Percentiles rank a stretch among this genome's conserved stretches.
Conservation (phyloP, 2,113 vertebrate species). For the Oceanites oceanicus region DNA sequence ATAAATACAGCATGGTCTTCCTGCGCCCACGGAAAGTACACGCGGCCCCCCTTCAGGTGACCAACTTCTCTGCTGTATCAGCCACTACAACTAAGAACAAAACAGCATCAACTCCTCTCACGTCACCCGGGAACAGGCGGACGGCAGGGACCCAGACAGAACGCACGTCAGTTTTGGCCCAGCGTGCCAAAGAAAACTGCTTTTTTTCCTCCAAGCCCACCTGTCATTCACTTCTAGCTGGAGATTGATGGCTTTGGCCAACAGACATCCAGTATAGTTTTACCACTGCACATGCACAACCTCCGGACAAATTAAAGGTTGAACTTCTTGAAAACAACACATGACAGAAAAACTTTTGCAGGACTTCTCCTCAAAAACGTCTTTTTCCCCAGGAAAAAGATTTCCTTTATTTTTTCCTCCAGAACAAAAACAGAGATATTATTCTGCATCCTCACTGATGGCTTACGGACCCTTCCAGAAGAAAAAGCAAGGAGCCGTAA, state of each 20-base stretch:
- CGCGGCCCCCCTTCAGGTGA: fast-evolving
- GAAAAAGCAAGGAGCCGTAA: neutral
- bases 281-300: neutral
- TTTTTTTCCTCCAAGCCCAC: neutral
- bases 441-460: neutral
- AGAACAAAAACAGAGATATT: neutral
- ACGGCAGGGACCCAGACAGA: neutral
- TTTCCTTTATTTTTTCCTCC: neutral
- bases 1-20: neutral
- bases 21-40: neutral
- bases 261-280: neutral
- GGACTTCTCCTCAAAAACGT: neutral
- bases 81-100: neutral
- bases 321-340: neutral
- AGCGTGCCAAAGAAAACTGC: neutral
- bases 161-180: neutral
- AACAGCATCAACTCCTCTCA: neutral
- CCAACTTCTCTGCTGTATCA: neutral
- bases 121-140: neutral
- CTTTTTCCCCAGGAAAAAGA: neutral
- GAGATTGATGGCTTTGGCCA: conserved; percentile 4
- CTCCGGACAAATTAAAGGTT: neutral
- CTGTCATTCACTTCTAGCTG: neutral
- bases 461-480: neutral
- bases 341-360: neutral